Conservation (phyloP, 2,888 invertebrate species). For the Chironomus tentans region DNA sequence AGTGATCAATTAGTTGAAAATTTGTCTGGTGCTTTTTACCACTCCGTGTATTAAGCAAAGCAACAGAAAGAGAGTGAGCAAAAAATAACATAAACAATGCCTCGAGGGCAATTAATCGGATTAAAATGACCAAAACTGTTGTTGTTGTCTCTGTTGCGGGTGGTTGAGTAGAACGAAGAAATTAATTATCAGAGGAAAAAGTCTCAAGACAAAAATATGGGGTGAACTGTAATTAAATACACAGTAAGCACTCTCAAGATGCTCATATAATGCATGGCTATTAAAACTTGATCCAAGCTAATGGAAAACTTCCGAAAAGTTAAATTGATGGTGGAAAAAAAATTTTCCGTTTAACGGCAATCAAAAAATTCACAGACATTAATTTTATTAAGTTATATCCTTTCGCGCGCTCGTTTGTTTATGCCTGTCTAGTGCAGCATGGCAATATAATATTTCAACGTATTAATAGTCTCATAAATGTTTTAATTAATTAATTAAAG, state of each 20-base stretch:
- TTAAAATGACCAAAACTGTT: neutral
- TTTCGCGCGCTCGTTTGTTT: no score
- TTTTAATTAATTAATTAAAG: neutral
- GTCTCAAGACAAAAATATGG: neutral
- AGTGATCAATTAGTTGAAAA: conserved; percentile 5
- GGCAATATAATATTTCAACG: neutral
- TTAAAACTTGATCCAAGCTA: no score
- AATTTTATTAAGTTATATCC: no score
- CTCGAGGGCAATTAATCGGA: conserved; percentile 4
- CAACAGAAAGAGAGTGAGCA: no score
- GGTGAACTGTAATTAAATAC: neutral
- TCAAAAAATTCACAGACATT: no score
- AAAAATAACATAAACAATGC: neutral
- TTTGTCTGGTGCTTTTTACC: neutral
- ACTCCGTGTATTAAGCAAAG: neutral
- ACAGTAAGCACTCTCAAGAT: neutral
- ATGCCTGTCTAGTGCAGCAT: no score
- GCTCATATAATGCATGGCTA: neutral
- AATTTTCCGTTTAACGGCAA: no score
- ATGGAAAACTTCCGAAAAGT: no score
- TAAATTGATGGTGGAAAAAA: no score
- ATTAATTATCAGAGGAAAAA: neutral
- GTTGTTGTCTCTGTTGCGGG: neutral
- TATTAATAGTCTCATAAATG: neutral
- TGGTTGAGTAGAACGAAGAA: neutral